Percentiles rank a stretch among this genome's conserved stretches.
Conservation (phyloP, 2,888 invertebrate species). For the Ceramica pisi region DNA sequence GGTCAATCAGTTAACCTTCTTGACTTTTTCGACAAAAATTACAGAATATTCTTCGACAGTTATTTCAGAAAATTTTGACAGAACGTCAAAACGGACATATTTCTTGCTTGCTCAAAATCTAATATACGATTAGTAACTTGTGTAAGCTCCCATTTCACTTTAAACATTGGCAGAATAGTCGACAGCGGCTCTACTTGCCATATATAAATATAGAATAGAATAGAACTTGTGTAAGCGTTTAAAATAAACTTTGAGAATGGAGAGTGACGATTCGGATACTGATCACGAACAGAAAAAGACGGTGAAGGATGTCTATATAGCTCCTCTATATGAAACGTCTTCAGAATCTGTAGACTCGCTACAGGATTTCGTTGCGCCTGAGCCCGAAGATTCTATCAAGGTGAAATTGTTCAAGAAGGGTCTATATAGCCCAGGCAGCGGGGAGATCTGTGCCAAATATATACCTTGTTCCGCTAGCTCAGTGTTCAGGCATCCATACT, state of each 20-base stretch:
- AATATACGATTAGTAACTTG: neutral
- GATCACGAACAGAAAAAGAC: neutral
- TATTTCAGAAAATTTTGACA: neutral
- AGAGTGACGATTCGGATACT: neutral
- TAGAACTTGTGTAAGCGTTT: conserved; percentile 1
- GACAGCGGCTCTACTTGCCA: too few relatives aligned
- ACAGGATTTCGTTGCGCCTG: conserved; percentile 62
- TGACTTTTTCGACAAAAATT: neutral
- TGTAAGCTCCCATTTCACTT: too few relatives aligned
- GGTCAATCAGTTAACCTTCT: neutral
- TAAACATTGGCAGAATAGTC: too few relatives aligned
- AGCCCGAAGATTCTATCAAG: conserved; percentile 62
- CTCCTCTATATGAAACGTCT: conserved; percentile 47
- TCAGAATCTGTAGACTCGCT: conserved; percentile 64
- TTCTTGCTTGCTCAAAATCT: neutral
- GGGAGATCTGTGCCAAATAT: conserved; percentile 76
- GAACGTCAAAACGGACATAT: conserved; percentile 20
- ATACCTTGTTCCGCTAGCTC: conserved; percentile 74
- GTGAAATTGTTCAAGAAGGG: conserved; percentile 65
- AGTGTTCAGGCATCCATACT: conserved; percentile 79
- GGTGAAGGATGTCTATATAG: conserved; percentile 27
- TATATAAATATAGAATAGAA: too few relatives aligned
- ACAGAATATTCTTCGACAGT: neutral
- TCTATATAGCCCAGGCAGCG: conserved; percentile 74
- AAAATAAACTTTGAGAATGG: conserved; percentile 13